Evolutionary conservation across 1,140 invertebrate species (phyloP), one percentile per base, ranked within the genome.

Genomic region (Drosophila carrolli): DNA sequence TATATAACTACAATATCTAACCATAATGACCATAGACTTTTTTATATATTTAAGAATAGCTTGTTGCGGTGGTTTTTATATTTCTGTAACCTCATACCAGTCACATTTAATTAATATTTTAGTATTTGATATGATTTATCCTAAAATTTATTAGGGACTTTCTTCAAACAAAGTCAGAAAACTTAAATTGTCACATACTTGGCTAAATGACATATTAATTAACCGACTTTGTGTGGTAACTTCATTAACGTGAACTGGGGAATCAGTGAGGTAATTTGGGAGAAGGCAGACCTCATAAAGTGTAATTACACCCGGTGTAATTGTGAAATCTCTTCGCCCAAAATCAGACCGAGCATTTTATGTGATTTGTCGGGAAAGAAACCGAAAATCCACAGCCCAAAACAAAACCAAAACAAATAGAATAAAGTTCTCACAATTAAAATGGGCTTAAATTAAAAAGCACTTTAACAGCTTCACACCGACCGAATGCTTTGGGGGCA

Each of bases 371-470:
- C 51, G 67, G 40, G 60, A 50, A 57, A 54, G 29, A 10, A 55
- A 47, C 14, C 47, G 61, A 32, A 40, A 44, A 37, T 1, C 32
- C 14, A 7, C 55, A 43, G 8, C 11, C 14, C 14, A 50, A 38
- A 61, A 56, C 54, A 14, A 57, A 59, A 51, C 48, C 29, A 58
- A 78, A 67, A 65, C 58, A 88, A 88, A 89, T 88, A 82, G 84
- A 84, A 88, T 89, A 81, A 81, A 89, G 84, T 89, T 89, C 84
- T 89, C 84, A 89, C 84, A 89, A 89, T 89, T 89, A 89, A 89
- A 88, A 89, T 81, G 76, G 83, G 85, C 84, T 89, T 84, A 84
- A 89, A 89, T 89, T 89, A 89, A 89, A 89, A 89, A 84, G 84
- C 81, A 89, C 84, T 89, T 89, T 78, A 81, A 90, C 85, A 89